Evolutionary conservation across 2,888 invertebrate species (phyloP), one percentile per base, ranked within the genome.

Genomic region (Melolontha melolontha): DNA sequence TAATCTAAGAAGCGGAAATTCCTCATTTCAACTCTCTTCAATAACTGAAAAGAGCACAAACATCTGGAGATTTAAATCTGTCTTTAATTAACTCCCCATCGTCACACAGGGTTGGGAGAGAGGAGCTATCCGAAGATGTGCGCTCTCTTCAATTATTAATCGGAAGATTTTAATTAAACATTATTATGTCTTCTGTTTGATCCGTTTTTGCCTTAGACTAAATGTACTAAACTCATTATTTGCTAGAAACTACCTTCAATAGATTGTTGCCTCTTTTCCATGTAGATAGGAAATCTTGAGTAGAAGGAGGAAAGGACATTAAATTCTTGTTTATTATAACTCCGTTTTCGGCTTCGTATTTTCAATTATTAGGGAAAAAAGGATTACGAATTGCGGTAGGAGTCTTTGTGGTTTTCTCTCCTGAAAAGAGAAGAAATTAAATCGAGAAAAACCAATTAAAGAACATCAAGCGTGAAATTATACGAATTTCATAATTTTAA

Each of bases 21-120:
- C 64, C 55, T 64, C 68, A 55, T 64, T 55, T 57, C 49, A 42
- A 22, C 40, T 67, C 57, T 65, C 63, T 64, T 70, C 72, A 69
- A 72, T 68, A 72, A 70, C 64, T 69, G 67, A 69, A 65, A 72
- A 70, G 70, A 72, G 67, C 63, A 68, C 70, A 70, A 70, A 70
- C 72, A 70, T 69, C 69, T 69, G 69, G 70, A 57, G 51, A 68
- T 67, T 66, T 64, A 66, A 68, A 70, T 70, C 69, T 69, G 68
- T 66, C 69, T 70, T 72, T 72, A 70, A 72, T 72, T 72, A 72
- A 72, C 67, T 72, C 70, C 67, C 66, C 72, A 59, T 66, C 66
- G 29, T 59, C 59, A 59, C 44, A 59, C 44, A 59, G 44, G 34
- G 7, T 34, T 27, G 29, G 7, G 14, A 55, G 41, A 12, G 16